These are phyloP conservation scores for Labeo catla DNA, from an alignment of 2,113 vertebrate species.

Conservation along the genomic window DNA sequence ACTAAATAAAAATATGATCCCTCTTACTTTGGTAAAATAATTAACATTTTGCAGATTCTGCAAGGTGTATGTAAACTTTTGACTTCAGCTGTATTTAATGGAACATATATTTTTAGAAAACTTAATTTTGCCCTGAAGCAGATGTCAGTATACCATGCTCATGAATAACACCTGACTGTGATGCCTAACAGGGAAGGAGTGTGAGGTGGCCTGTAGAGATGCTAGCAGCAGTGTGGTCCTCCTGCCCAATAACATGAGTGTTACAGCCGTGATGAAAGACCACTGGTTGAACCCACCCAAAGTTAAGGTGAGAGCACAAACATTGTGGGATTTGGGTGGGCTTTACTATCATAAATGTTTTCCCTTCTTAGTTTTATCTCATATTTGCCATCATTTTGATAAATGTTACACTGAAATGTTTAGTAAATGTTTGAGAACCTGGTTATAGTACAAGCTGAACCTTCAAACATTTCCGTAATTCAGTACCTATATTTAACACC, in stretches of 20 bases:
- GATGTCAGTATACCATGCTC: neutral
- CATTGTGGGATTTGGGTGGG: constrained; percentile 14
- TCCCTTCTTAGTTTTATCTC: constrained; percentile 11
- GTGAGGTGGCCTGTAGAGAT: constrained; percentile 86
- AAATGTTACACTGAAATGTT: neutral
- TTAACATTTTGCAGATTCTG: too few relatives aligned
- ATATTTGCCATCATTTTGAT: neutral
- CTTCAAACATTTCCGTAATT: constrained; percentile 25
- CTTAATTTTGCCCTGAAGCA: neutral
- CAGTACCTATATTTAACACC: constrained; percentile 29
- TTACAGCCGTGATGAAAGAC: constrained; percentile 78
- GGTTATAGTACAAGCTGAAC: constrained; percentile 29
- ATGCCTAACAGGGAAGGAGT: constrained; percentile 83
- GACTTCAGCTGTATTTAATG: neutral
- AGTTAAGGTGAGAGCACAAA: constrained; percentile 77
- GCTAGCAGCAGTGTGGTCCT: constrained; percentile 89
- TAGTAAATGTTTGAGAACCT: constrained; percentile 7
- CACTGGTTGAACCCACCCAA: constrained; percentile 93
- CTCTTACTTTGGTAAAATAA: too few relatives aligned
- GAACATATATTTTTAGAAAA: neutral
- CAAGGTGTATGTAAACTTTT: too few relatives aligned
- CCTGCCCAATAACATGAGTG: constrained; percentile 85
- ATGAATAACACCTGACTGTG: constrained; percentile 12
- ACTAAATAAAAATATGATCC: too few relatives aligned
- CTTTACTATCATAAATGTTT: constrained; percentile 15